Evolutionary conservation across 1,140 invertebrate genomes (phyloP).

Genomic region (Drosophila nannoptera): DNA sequence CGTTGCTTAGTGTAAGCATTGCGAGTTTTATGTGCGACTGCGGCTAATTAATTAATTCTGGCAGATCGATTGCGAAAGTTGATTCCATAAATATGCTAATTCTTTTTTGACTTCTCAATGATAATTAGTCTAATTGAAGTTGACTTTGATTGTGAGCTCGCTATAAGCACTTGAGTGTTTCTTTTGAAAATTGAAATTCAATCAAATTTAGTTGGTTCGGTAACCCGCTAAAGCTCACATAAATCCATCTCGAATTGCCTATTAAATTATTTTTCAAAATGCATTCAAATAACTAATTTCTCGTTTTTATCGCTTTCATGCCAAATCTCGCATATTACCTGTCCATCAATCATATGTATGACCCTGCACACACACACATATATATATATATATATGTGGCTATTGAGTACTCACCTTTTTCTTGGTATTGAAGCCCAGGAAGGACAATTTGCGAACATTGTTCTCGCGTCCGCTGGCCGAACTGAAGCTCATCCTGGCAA

Average conservation of each 20-base stretch:
- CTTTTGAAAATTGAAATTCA: too few relatives aligned
- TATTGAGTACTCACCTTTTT: constrained; percentile 78
- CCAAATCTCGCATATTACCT: too few relatives aligned
- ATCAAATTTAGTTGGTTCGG: too few relatives aligned
- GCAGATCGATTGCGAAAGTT: constrained; percentile 10
- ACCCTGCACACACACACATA: too few relatives aligned
- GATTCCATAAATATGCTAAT: constrained; percentile 8
- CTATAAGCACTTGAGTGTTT: too few relatives aligned
- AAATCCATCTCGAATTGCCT: too few relatives aligned
- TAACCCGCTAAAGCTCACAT: too few relatives aligned
- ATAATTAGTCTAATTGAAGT: constrained; percentile 9
- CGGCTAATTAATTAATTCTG: constrained; percentile 18
- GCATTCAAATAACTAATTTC: too few relatives aligned
- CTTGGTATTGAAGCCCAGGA: constrained; percentile 74
- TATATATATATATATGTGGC: too few relatives aligned
- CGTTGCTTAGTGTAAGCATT: background rate
- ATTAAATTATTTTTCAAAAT: too few relatives aligned
- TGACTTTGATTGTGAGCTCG: too few relatives aligned
- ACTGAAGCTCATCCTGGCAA: constrained; percentile 73
- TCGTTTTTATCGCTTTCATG: background rate
- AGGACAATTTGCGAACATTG: constrained; percentile 75
- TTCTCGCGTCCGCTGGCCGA: constrained; percentile 69
- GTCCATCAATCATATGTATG: too few relatives aligned
- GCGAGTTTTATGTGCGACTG: background rate
- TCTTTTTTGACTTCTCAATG: background rate